Base-by-base conservation (phyloP, 2,797 vertebrate genomes). In the Aselliscus stoliczkanus region DNA sequence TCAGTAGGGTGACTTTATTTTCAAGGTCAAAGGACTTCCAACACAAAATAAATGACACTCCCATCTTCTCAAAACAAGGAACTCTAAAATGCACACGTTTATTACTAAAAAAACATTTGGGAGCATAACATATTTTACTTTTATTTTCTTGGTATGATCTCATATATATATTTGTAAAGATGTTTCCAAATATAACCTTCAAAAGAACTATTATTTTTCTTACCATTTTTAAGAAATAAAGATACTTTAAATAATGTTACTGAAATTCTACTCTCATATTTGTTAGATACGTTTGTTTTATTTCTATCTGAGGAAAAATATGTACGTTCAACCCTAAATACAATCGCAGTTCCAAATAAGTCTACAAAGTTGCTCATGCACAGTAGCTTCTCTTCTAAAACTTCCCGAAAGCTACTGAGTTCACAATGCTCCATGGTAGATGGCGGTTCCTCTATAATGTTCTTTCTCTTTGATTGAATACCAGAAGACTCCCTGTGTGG, bases 401-500 rank as follows among this genome's bases (percentile, higher is more conserved):
- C 85, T 93, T 95, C 27, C 27, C n/a, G 0, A 42, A 50, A 54
- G 50, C 23, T n/a, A 18, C 23, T 52, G n/a, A 76, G 3, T 80
- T 86, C 86, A 27, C 29, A 94, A 65, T 79, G 50, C 81, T 80
- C 50, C 1, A 2, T 8, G 88, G 60, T 7, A 70, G 64, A 80
- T 62, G 52, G 70, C 62, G 93, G 27, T 15, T 93, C 88, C 54
- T 90, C 23, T 42, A 29, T 44, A 91, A 9, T 10, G 18, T 86
- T 95, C 18, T 83, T 95, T 95, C 65, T 60, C 54, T 96, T 97
- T 97, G 92, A 97, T 10, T 90, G 88, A 96, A 95, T 95, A 90
- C 34, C 25, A 10, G 39, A 25, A 96, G 34, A 94, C 42, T 64
- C 56, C 7, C 87, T 79, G 81, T 42, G 95, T 29, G 95, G 67